Conservation (phyloP, 2,797 vertebrate species). For the Xiphophorus birchmanni region DNA sequence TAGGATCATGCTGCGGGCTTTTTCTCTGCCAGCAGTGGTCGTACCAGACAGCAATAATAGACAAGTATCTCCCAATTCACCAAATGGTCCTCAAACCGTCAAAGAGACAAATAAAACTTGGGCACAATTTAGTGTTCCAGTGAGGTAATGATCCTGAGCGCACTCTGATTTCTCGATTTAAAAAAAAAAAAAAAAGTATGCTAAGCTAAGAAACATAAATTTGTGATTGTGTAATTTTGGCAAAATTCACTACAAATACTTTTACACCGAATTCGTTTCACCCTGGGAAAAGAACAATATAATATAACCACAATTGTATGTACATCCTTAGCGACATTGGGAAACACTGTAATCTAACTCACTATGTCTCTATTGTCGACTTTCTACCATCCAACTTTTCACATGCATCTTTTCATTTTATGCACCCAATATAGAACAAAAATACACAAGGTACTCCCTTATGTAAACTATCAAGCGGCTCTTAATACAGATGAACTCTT, state of each 20-base stretch:
- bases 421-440: conserved; percentile 43
- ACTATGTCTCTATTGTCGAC: conserved; percentile 36
- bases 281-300: not conserved
- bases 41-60: not conserved
- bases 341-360: conserved; percentile 58
- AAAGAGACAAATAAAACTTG: not conserved
- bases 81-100: not conserved
- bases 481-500: conserved; percentile 56
- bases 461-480: conserved; percentile 34
- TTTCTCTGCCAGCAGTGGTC: not conserved
- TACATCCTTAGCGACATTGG: conserved; percentile 33
- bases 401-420: conserved; percentile 31
- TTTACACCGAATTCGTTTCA: not conserved
- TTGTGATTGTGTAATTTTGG: not conserved
- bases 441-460: conserved; percentile 34
- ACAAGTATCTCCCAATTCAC: not conserved
- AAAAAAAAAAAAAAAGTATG: not conserved
- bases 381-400: conserved; percentile 33
- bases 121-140: not conserved
- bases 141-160: not conserved
- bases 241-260: not conserved
- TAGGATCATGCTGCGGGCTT: not conserved
- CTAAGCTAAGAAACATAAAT: not conserved
- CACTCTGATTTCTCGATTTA: not conserved
- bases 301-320: not conserved